These are phyloP conservation scores for Rhabdomys pumilio DNA, from an alignment of 2,797 vertebrate genomes.

Conservation along the genomic window DNA sequence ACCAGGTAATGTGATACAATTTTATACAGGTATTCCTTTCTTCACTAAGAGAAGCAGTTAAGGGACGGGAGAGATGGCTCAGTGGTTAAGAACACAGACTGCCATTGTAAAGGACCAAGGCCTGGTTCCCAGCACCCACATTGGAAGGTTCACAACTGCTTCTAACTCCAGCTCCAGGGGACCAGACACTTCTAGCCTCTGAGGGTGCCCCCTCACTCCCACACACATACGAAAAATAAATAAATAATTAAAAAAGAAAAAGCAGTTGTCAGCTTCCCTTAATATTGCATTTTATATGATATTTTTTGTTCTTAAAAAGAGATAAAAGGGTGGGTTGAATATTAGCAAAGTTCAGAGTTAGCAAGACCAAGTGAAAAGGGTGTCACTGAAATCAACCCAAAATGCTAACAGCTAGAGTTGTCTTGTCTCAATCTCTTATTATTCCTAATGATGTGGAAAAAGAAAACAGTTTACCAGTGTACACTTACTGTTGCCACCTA, in stretches of 20 bases:
- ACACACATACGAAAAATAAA: neutral
- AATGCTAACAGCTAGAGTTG: neutral
- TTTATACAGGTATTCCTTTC: neutral
- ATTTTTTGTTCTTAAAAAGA: conserved; percentile 21
- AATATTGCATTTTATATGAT: neutral
- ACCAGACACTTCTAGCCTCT: neutral
- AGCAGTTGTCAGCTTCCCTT: neutral
- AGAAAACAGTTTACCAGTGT: neutral
- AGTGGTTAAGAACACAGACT: too few species aligned
- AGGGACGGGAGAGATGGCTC: too few species aligned
- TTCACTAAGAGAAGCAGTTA: neutral
- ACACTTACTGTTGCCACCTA: neutral
- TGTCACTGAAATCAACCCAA: neutral
- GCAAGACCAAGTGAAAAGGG: neutral
- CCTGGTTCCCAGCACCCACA: too few species aligned
- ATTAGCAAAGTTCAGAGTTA: neutral
- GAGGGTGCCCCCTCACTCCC: neutral
- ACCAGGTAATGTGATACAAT: neutral
- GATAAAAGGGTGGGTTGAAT: neutral
- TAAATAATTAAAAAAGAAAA: neutral
- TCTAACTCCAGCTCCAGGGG: too few species aligned
- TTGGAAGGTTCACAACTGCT: too few species aligned
- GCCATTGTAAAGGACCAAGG: too few species aligned
- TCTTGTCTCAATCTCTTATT: neutral
- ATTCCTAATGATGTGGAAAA: neutral